Conservation (phyloP, 2,797 vertebrate species). For the Uromys caudimaculatus region DNA sequence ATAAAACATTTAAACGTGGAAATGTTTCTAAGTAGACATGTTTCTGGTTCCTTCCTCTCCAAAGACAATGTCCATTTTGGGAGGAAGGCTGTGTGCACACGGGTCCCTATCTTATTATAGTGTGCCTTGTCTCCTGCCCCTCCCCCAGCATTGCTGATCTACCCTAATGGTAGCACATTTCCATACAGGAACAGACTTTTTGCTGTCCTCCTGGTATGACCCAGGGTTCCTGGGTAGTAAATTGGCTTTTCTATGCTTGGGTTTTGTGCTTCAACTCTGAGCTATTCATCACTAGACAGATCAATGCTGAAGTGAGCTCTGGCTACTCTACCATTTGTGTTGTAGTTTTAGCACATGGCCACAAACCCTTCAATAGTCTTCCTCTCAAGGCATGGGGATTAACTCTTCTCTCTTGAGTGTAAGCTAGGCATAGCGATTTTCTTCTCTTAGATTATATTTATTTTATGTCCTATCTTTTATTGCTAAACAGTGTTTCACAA, state of each 20-base stretch:
- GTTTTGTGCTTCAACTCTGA: neutral
- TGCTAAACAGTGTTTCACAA: neutral
- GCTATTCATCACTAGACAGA: neutral
- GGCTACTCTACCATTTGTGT: neutral
- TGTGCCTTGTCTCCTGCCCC: neutral
- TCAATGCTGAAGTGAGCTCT: neutral
- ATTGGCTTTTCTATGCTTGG: neutral
- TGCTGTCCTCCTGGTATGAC: neutral
- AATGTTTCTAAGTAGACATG: slow-evolving; percentile 9
- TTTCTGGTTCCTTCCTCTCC: neutral
- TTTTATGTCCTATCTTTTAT: neutral
- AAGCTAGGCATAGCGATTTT: neutral
- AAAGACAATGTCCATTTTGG: neutral
- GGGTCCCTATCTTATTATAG: neutral
- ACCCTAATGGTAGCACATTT: neutral
- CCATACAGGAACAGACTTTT: neutral
- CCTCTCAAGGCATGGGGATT: neutral
- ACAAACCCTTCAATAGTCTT: neutral
- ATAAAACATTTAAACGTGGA: slow-evolving; percentile 4
- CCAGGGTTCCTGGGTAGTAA: neutral
- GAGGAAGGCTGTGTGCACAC: neutral
- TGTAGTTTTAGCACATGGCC: neutral
- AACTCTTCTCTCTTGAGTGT: neutral
- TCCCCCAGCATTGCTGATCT: neutral
- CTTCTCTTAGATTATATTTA: neutral